A percentile compares a stretch with the other conserved stretches of the same genome.
Evolutionary conservation across 2,113 vertebrate species (phyloP).

Genomic region (Panthera uncia): DNA sequence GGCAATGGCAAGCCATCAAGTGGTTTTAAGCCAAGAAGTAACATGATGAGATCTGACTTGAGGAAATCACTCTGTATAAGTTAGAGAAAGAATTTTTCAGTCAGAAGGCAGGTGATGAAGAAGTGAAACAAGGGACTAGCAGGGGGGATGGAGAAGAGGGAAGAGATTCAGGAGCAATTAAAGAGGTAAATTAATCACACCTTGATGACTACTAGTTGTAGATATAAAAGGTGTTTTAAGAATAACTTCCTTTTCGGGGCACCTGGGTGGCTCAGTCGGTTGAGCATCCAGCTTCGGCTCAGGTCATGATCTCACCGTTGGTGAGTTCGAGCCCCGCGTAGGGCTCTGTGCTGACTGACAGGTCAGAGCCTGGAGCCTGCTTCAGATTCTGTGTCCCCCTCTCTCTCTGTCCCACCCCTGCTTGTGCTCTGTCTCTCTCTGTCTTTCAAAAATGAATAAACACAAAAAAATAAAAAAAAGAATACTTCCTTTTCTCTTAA

Average conservation of each 20-base stretch:
- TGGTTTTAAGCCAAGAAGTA: background rate
- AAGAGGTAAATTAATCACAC: background rate
- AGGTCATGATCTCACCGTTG: too few relatives aligned
- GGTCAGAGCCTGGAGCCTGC: too few relatives aligned
- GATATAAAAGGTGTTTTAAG: background rate
- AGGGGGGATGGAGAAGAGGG: background rate
- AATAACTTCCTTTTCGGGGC: background rate
- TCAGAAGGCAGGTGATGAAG: background rate
- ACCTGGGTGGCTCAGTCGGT: too few relatives aligned
- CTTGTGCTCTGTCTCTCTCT: too few relatives aligned
- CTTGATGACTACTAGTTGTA: background rate
- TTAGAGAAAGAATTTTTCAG: slow-evolving; percentile 21
- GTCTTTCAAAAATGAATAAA: too few relatives aligned
- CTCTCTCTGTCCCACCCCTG: too few relatives aligned
- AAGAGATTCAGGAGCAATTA: background rate
- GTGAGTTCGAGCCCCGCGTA: too few relatives aligned
- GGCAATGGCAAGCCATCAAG: background rate
- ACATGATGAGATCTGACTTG: background rate
- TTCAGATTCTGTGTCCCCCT: too few relatives aligned
- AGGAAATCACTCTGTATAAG: background rate
- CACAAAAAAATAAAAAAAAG: too few relatives aligned
- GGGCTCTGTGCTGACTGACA: too few relatives aligned
- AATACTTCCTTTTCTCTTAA: background rate
- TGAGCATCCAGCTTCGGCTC: too few relatives aligned
- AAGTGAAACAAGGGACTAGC: background rate